These are phyloP conservation scores for Eupithecia abbreviata DNA, from an alignment of 2,888 invertebrate genomes.

Conservation along the genomic window DNA sequence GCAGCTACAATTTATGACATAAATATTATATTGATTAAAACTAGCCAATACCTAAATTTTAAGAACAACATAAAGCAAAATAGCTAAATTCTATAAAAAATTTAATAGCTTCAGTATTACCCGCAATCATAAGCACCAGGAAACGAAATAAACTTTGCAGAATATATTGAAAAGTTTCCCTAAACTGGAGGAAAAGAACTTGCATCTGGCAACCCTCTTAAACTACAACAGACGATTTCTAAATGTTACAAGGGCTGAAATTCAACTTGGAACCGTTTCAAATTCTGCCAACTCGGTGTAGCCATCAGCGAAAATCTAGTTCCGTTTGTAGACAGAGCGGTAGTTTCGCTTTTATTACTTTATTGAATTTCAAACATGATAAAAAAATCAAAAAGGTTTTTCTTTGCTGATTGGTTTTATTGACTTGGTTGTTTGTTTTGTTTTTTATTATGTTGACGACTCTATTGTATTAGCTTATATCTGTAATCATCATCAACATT, in stretches of 20 bases:
- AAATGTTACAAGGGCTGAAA: constrained; percentile 18
- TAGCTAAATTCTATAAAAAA: not conserved
- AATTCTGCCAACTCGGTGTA: constrained; percentile 22
- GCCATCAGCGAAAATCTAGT: constrained; percentile 18
- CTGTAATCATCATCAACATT: too few species aligned
- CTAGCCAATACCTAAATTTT: not conserved
- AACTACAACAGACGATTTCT: constrained; percentile 15
- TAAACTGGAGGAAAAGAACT: not conserved
- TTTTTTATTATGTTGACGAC: too few species aligned
- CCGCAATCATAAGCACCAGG: not conserved
- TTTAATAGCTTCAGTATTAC: not conserved
- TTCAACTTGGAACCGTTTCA: constrained; percentile 18
- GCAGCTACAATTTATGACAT: too few species aligned
- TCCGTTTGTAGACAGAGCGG: not conserved
- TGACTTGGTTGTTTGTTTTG: too few species aligned
- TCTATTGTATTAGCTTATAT: too few species aligned
- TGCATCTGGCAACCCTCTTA: constrained; percentile 14
- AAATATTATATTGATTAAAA: too few species aligned
- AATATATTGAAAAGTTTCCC: not conserved
- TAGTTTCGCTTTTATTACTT: not conserved
- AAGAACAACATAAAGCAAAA: not conserved
- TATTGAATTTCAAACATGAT: not conserved
- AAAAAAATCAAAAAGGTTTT: too few species aligned
- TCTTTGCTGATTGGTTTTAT: too few species aligned
- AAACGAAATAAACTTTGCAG: not conserved